A percentile compares a stretch with the other conserved stretches of the same genome.
These are phyloP conservation scores for Protonibea diacanthus DNA, from an alignment of 2,797 vertebrate genomes.

Conservation along the genomic window DNA sequence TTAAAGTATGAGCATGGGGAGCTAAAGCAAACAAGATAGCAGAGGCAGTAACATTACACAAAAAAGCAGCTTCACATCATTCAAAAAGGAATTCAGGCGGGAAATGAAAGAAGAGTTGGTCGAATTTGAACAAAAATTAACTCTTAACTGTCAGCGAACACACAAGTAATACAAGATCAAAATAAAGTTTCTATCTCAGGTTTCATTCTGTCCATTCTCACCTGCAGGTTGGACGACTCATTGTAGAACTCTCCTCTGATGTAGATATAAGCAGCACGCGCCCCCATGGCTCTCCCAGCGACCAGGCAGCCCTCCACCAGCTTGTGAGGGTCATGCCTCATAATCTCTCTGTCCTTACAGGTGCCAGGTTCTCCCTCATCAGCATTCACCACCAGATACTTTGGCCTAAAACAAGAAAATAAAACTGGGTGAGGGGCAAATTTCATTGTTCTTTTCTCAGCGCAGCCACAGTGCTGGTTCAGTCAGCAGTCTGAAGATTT, in stretches of 20 bases:
- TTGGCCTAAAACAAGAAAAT: constrained; percentile 85
- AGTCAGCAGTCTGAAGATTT: background rate
- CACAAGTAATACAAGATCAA: background rate
- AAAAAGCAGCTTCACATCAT: no score
- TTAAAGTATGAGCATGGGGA: no score
- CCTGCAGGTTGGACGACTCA: constrained; percentile 97
- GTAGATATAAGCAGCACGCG: constrained; percentile 95
- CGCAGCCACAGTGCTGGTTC: background rate
- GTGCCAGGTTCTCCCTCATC: constrained; percentile 97
- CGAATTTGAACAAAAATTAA: no score
- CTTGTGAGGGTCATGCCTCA: constrained; percentile 96
- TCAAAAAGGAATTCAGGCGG: no score
- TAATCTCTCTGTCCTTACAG: constrained; percentile 97
- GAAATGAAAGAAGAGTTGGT: no score
- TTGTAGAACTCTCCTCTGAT: constrained; percentile 98
- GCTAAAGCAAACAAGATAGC: no score
- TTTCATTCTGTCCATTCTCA: constrained; percentile 55
- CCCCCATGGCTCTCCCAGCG: constrained; percentile 93
- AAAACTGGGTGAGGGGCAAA: background rate
- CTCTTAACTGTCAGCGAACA: no score
- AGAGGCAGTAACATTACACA: no score
- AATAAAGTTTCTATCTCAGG: background rate
- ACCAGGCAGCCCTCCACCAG: constrained; percentile 96
- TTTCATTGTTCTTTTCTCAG: background rate
- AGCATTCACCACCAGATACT: constrained; percentile 97